These are phyloP conservation scores for Euspilapteryx auroguttella DNA, from an alignment of 2,888 invertebrate species.

Conservation along the genomic window DNA sequence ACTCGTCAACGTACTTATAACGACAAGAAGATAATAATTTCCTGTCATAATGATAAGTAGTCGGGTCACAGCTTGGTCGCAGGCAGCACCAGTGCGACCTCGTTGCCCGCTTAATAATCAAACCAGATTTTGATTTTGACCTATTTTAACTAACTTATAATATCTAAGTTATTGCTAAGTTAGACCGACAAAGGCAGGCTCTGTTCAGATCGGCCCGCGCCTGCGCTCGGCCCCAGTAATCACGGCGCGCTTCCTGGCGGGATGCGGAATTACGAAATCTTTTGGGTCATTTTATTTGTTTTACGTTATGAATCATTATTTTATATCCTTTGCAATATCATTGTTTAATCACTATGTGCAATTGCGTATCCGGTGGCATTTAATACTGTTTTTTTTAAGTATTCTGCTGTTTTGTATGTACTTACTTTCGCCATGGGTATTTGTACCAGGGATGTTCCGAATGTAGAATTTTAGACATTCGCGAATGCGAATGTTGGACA, in stretches of 20 bases:
- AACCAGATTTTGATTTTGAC: constrained; percentile 58
- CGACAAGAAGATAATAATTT: constrained; percentile 53
- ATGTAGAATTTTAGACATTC: too few species aligned
- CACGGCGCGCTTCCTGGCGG: background rate
- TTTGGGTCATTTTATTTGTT: background rate
- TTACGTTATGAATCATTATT: too few species aligned
- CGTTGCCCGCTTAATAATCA: constrained; percentile 35
- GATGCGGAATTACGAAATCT: background rate
- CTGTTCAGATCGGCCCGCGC: background rate
- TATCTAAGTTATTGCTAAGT: too few species aligned
- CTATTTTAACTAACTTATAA: constrained; percentile 20
- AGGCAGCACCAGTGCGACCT: constrained; percentile 9
- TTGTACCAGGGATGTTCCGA: too few species aligned
- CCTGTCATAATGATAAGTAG: constrained; percentile 43
- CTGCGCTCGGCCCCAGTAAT: background rate
- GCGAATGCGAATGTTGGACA: too few species aligned
- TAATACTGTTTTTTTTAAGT: too few species aligned
- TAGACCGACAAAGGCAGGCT: too few species aligned
- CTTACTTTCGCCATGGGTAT: too few species aligned
- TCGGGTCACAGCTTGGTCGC: constrained; percentile 42
- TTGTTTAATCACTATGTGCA: too few species aligned
- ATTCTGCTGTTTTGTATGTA: too few species aligned
- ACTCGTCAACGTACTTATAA: constrained; percentile 12
- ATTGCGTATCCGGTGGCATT: too few species aligned
- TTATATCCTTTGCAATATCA: too few species aligned